phyloP scores from a whole-genome alignment of 2,888 invertebrate genomes.

The Cephus pygmeus region DNA sequence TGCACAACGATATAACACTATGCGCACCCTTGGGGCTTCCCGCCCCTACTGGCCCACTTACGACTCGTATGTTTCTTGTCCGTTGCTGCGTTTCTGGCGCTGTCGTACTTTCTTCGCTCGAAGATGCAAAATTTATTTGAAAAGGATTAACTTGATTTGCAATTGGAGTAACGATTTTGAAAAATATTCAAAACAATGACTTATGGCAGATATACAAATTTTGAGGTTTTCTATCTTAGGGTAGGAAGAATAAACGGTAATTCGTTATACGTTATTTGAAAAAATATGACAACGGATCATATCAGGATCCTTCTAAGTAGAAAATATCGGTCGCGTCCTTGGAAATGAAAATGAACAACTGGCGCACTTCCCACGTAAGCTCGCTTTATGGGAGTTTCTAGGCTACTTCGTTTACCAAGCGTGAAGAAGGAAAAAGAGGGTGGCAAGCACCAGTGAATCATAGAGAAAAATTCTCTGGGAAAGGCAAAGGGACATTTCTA shows the following conservation, averaged over 20 bases:
- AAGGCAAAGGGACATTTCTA: conserved; percentile 17
- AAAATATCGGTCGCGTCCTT: background rate
- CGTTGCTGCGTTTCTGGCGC: conserved; percentile 28
- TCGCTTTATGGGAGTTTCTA: background rate
- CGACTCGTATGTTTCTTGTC: conserved; percentile 45
- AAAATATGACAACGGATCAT: background rate
- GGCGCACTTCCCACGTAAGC: background rate
- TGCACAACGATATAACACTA: conserved; percentile 40
- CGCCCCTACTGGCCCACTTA: conserved; percentile 62
- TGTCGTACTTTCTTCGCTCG: conserved; percentile 19
- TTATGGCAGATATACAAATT: background rate
- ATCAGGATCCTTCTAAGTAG: background rate
- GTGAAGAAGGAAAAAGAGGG: conserved; percentile 1
- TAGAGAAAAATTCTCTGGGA: background rate
- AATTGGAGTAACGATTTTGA: background rate
- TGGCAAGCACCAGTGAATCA: background rate
- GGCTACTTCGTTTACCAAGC: background rate
- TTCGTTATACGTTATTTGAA: background rate
- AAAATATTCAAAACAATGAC: background rate
- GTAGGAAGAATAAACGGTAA: background rate
- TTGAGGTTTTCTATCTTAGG: background rate
- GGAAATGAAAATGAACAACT: background rate
- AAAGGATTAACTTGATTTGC: background rate
- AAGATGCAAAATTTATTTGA: background rate
- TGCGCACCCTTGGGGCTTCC: conserved; percentile 59